phyloP scores from a whole-genome alignment of 2,113 vertebrate species.

The Microcebus tavaratra region DNA sequence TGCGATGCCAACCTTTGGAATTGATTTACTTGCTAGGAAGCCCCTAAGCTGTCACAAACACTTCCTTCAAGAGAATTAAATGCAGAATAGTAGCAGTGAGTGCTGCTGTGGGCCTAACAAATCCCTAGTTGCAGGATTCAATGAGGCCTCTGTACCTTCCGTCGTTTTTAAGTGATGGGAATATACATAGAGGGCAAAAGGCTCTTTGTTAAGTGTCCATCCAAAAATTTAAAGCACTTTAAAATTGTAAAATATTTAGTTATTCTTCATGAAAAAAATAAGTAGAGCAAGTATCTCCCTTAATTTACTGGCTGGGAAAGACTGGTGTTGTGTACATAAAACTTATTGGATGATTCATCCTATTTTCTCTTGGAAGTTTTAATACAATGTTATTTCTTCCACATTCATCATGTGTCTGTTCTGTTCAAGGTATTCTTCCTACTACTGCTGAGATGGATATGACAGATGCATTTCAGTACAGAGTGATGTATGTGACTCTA shows the following conservation, averaged over 20 bases:
- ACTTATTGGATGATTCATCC: neutral
- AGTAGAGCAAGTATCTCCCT: neutral
- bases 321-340: neutral
- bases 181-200: neutral
- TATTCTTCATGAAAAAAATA: neutral
- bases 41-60: conserved; percentile 28
- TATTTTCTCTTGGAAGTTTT: neutral
- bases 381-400: neutral
- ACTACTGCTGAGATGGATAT: neutral
- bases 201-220: neutral
- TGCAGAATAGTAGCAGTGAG: neutral
- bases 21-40: conserved; percentile 39
- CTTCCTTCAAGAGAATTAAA: conserved; percentile 30
- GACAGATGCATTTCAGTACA: neutral
- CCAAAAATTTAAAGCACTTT: neutral
- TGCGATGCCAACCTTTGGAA: neutral
- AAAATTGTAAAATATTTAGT: neutral
- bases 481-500: neutral
- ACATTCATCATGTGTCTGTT: neutral
- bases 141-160: neutral
- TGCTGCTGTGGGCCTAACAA: neutral
- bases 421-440: neutral
- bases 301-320: neutral
- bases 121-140: neutral
- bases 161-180: neutral